Evolutionary conservation across 2,113 vertebrate species (phyloP), one percentile per base, ranked within the genome.

Genomic region (Cavia aperea): DNA sequence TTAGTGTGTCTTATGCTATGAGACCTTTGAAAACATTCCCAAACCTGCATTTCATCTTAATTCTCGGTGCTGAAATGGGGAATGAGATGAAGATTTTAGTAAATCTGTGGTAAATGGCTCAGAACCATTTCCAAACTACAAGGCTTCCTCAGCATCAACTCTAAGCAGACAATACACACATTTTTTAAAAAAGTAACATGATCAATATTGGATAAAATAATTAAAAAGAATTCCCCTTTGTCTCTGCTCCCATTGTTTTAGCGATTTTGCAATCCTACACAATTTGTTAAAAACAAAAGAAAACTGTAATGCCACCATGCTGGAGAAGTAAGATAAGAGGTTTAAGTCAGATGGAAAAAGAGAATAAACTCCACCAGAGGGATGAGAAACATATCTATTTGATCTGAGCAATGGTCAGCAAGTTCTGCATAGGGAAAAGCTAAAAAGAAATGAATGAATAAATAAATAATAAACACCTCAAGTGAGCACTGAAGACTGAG

Each of bases 91-190:
- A 72, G 81, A 96, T 92, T 94, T 94, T 96, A 84, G 87, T 56
- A 96, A 96, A 94, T 96, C 96, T 96, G 66, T 85, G 49, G 39
- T 96, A 96, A 97, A 95, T 96, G 87, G 86, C 66, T 97, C 96
- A 96, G 86, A 93, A 96, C 81, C 88, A 91, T 70, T 9, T 79
- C 89, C 88, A 95, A 92, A 91, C 87, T 0, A 26, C n/a, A 89
- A 93, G 70, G 79, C 96, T 96, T 95, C 84, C 96, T 96, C 96
- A 97, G 93, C 29, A 82, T 54, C 31, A 79, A 79, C 36, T 84
- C 58, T 75, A 86, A 83, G 51, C 12, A 91, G 11, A 86, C 58
- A 73, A 83, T 56, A 68, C 39, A 89, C 93, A 92, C 92, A 84
- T 24, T 86, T 93, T 65, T 23, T 16, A 56, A 85, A 60, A 39